Evolutionary conservation across 2,113 vertebrate species (phyloP).

Genomic region (Emydura subglobosa): DNA sequence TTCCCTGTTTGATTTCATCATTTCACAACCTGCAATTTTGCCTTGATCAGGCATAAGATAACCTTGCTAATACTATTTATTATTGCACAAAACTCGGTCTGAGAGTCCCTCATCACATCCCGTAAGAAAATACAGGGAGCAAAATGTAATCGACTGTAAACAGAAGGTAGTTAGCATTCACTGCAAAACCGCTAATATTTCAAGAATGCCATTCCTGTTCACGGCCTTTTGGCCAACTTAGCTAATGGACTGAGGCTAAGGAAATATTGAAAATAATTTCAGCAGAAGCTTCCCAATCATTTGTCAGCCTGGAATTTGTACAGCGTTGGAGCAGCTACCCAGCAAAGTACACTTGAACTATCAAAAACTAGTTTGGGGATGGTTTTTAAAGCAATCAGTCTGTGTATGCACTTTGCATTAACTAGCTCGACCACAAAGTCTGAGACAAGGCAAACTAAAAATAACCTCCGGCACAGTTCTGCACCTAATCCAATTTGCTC

Average conservation of each 20-base stretch:
- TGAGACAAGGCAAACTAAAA: neutral
- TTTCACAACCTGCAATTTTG: constrained; percentile 23
- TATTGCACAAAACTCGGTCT: constrained; percentile 63
- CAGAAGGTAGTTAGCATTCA: constrained; percentile 60
- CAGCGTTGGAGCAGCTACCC: neutral
- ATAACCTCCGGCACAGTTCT: neutral
- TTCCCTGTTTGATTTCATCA: constrained; percentile 17
- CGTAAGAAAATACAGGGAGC: constrained; percentile 52
- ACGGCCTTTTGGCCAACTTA: constrained; percentile 61
- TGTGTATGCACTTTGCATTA: neutral
- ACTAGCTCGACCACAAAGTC: neutral
- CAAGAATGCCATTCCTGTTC: constrained; percentile 54
- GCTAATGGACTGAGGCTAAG: constrained; percentile 33
- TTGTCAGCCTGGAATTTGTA: constrained; percentile 2
- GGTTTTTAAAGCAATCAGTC: neutral
- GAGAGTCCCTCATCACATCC: constrained; percentile 55
- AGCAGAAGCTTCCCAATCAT: neutral
- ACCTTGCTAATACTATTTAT: constrained; percentile 69
- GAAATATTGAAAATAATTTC: constrained; percentile 38
- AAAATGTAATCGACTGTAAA: constrained; percentile 64
- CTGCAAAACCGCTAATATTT: constrained; percentile 56
- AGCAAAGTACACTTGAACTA: neutral
- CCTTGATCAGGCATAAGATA: constrained; percentile 55
- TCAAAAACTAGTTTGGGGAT: too few species aligned
- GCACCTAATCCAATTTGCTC: neutral